These are phyloP conservation scores for Nicator chloris DNA, from an alignment of 2,113 vertebrate genomes.

Conservation along the genomic window DNA sequence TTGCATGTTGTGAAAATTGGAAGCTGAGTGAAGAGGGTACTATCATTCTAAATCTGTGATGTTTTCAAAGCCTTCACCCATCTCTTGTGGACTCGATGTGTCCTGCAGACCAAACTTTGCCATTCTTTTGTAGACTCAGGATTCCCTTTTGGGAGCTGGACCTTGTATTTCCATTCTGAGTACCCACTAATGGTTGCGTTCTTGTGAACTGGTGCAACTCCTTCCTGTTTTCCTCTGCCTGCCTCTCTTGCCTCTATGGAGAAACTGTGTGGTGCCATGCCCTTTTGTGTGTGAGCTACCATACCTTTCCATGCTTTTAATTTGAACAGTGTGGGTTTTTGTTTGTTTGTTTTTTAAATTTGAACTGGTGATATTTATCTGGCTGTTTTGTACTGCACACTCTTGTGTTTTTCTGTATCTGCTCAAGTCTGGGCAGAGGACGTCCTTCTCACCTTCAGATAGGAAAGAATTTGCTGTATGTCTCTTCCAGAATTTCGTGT, in stretches of 20 bases:
- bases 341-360: background rate
- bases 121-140: fast-evolving
- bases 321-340: background rate
- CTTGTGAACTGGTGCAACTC: background rate
- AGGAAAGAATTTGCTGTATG: background rate
- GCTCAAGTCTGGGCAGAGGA: background rate
- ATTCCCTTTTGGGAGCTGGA: background rate
- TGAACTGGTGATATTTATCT: background rate
- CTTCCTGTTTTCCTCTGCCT: background rate
- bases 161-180: background rate
- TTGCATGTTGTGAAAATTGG: background rate
- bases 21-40: background rate
- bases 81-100: background rate
- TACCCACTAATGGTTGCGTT: background rate
- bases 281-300: background rate
- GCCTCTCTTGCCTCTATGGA: background rate
- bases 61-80: background rate
- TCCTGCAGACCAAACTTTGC: background rate
- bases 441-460: background rate
- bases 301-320: background rate
- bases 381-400: background rate
- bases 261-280: background rate
- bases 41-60: background rate
- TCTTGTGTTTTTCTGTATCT: background rate
- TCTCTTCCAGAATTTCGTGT: background rate